Conservation (phyloP, 2,113 vertebrate genomes). For the Melospiza georgiana region DNA sequence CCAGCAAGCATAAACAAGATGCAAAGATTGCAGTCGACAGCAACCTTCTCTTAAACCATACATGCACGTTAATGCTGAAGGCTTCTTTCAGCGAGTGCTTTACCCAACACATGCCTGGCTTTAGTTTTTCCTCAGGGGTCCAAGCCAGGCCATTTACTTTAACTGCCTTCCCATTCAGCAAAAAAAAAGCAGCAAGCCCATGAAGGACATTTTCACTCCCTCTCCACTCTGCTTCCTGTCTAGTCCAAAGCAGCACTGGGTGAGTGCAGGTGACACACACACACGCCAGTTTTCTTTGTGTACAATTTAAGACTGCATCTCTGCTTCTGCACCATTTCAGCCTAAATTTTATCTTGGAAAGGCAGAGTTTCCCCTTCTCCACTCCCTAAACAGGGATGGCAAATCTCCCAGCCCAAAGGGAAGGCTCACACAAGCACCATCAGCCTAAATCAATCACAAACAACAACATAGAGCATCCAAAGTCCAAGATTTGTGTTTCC, state of each 20-base stretch:
- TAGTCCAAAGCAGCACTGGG: neutral
- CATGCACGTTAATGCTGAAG: neutral
- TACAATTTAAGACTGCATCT: neutral
- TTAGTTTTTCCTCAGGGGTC: neutral
- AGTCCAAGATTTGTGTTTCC: rapidly evolving
- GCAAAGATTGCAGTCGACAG: conserved; percentile 55
- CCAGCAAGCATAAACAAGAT: conserved; percentile 68
- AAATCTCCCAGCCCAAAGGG: rapidly evolving
- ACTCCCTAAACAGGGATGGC: neutral
- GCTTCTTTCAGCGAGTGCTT: neutral
- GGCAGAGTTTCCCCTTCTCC: neutral
- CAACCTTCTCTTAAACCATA: conserved; percentile 40
- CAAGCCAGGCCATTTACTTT: neutral
- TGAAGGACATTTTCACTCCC: neutral
- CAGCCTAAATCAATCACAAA: rapidly evolving
- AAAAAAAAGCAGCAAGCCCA: neutral
- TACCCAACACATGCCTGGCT: neutral
- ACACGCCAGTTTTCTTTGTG: rapidly evolving
- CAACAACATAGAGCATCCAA: rapidly evolving
- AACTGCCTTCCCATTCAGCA: neutral
- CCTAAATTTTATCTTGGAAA: neutral
- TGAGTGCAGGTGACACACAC: neutral
- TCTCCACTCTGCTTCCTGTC: neutral
- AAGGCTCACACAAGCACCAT: neutral
- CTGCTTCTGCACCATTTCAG: neutral